These are phyloP conservation scores for Meloidogyne exigua DNA, from an alignment of 1,140 invertebrate genomes.

Conservation along the genomic window DNA sequence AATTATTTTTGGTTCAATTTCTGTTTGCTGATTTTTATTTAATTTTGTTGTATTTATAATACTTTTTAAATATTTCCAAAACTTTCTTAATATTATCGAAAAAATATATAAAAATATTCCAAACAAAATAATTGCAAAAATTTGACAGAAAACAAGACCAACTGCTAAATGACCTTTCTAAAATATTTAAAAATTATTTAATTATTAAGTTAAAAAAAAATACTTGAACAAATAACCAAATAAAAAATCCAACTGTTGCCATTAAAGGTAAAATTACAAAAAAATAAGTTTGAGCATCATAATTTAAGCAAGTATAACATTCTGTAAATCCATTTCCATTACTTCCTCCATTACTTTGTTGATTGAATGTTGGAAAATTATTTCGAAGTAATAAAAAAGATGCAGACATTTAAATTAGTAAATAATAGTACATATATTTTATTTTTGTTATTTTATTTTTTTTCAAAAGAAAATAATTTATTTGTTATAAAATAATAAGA, in stretches of 20 bases:
- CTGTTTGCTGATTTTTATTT: not conserved
- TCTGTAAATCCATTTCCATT: not conserved
- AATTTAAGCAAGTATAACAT: conserved; percentile 20
- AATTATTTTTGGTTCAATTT: not conserved
- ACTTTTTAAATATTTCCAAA: conserved; percentile 7
- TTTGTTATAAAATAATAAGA: too few relatives aligned
- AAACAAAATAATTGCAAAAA: conserved; percentile 15
- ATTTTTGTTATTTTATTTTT: too few relatives aligned
- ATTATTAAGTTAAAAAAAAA: too few relatives aligned
- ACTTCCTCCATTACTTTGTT: not conserved
- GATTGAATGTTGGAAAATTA: not conserved
- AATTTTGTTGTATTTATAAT: not conserved
- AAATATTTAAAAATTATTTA: not conserved
- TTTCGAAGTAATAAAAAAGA: not conserved
- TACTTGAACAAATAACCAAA: conserved; percentile 24
- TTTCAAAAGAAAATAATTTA: too few relatives aligned
- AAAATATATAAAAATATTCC: conserved; percentile 8
- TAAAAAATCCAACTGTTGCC: not conserved
- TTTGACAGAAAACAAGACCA: conserved; percentile 11
- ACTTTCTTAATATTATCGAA: not conserved
- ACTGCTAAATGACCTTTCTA: conserved; percentile 25
- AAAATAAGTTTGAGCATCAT: conserved; percentile 10
- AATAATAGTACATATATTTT: too few relatives aligned
- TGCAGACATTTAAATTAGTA: not conserved
- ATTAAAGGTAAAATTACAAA: conserved; percentile 16